These are phyloP conservation scores for Labroides dimidiatus DNA, from an alignment of 2,797 vertebrate species.

Conservation along the genomic window DNA sequence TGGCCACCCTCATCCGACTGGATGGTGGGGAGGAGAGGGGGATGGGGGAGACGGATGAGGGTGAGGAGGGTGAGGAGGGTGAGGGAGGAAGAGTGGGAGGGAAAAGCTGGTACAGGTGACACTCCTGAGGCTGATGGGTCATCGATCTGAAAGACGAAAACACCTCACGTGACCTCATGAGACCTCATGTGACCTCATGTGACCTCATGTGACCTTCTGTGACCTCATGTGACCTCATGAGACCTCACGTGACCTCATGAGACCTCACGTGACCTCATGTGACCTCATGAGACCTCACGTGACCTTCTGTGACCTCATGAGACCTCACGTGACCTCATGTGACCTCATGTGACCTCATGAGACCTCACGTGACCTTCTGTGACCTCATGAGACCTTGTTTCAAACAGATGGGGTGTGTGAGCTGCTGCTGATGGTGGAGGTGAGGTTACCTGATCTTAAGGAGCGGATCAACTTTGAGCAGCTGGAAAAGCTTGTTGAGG, in stretches of 20 bases:
- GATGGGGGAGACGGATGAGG: conserved; percentile 33
- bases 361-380: too few relatives aligned
- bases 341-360: too few relatives aligned
- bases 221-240: too few relatives aligned
- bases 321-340: too few relatives aligned
- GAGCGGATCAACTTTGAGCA: conserved; percentile 85
- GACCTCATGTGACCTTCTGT: too few relatives aligned
- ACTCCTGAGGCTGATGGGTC: conserved; percentile 84
- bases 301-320: too few relatives aligned
- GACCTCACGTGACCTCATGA: too few relatives aligned
- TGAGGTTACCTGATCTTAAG: conserved; percentile 84
- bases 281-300: too few relatives aligned
- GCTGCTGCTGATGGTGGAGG: neutral
- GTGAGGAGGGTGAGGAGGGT: conserved; percentile 21
- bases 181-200: too few relatives aligned
- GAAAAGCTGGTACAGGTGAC: conserved; percentile 90
- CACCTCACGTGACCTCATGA: too few relatives aligned
- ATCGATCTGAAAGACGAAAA: conserved; percentile 72
- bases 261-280: too few relatives aligned
- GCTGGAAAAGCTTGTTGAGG: conserved; percentile 88
- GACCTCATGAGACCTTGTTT: too few relatives aligned
- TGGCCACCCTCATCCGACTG: conserved; percentile 78
- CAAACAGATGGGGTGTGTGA: neutral
- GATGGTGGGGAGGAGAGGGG: conserved; percentile 36
- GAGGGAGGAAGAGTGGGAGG: conserved; percentile 70